Base-by-base conservation (phyloP, 2,888 invertebrate species). In the Tiphia femorata region DNA sequence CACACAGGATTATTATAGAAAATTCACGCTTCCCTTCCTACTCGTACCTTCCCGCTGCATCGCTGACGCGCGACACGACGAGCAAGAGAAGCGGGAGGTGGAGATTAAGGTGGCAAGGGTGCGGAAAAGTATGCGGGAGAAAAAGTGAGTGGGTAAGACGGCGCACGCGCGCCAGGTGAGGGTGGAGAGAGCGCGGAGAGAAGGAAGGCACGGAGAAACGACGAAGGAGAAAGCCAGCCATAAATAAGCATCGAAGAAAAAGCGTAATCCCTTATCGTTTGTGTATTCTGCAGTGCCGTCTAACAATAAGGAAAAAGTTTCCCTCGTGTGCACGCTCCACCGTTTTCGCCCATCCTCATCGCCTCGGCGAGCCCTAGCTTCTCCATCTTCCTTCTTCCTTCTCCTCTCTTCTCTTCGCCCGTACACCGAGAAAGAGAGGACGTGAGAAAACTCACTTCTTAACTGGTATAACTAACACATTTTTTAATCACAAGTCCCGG, bases 221-320 rank as follows among this genome's bases (percentile, higher is more conserved):
- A 53, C 23, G 40, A 48, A 59, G 47, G 47, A 62, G 44, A 35
- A 30, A n/a, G 10, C 51, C 35, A 50, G 51, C 57, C 42, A 62
- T 58, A 58, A 65, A 60, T 58, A 58, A 64, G 53, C 58, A 62
- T 60, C 49, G 57, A 20, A 56, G 49, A 54, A 62, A 62, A 64
- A 66, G 47, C 49, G 51, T 50, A 66, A 65, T 65, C 58, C 53
- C 62, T 62, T 65, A 62, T 66, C 66, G 62, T 62, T 62, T 56
- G 58, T 53, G 49, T 62, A 65, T 62, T 59, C 56, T 42, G 46
- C 49, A 27, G 27, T 38, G 46, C 40, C 46, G 51, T 44, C 46
- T 54, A 47, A 51, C 63, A 49, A 60, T 52, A 54, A 47, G 52
- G 49, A 54, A 51, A 61, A 58, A 60, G 41, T 58, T n/a, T 58